Evolutionary conservation across 2,888 invertebrate genomes (phyloP).

Genomic region (Gnatocerus cornutus): DNA sequence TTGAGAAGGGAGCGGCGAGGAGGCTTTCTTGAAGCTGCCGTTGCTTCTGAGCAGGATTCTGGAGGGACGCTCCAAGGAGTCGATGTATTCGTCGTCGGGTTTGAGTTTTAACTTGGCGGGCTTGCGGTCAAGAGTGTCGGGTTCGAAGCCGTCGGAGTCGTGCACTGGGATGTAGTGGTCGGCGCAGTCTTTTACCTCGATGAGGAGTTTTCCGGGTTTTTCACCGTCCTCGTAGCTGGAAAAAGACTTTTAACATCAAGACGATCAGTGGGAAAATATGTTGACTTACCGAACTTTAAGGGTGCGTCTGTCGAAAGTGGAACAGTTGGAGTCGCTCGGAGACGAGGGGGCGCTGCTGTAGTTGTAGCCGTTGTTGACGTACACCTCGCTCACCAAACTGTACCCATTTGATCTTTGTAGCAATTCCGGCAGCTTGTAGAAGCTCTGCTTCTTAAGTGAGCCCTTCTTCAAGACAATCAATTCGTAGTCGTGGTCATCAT

Average conservation of each 20-base stretch:
- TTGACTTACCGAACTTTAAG: constrained; percentile 66
- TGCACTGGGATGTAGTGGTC: constrained; percentile 84
- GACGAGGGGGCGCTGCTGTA: constrained; percentile 77
- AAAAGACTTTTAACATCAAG: no score
- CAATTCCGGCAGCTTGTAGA: constrained; percentile 74
- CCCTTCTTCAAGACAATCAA: constrained; percentile 68
- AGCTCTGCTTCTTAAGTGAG: constrained; percentile 52
- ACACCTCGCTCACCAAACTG: constrained; percentile 84
- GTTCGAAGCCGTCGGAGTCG: constrained; percentile 89
- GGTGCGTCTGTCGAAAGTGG: constrained; percentile 71
- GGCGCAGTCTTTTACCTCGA: constrained; percentile 87
- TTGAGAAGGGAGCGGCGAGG: constrained; percentile 52
- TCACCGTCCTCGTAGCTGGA: constrained; percentile 73
- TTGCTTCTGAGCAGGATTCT: constrained; percentile 80
- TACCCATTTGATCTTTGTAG: constrained; percentile 74
- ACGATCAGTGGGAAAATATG: not conserved
- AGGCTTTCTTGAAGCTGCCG: constrained; percentile 80
- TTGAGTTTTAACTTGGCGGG: constrained; percentile 68
- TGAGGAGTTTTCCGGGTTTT: constrained; percentile 87
- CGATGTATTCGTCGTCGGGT: constrained; percentile 70
- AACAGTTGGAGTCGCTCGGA: constrained; percentile 74
- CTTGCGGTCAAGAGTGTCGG: constrained; percentile 89
- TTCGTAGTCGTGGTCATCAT: constrained; percentile 70
- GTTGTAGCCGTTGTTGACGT: constrained; percentile 84
- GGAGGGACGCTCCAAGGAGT: constrained; percentile 74